These are phyloP conservation scores for Matsumurasca onukii DNA, from an alignment of 1,140 invertebrate species.

Conservation along the genomic window DNA sequence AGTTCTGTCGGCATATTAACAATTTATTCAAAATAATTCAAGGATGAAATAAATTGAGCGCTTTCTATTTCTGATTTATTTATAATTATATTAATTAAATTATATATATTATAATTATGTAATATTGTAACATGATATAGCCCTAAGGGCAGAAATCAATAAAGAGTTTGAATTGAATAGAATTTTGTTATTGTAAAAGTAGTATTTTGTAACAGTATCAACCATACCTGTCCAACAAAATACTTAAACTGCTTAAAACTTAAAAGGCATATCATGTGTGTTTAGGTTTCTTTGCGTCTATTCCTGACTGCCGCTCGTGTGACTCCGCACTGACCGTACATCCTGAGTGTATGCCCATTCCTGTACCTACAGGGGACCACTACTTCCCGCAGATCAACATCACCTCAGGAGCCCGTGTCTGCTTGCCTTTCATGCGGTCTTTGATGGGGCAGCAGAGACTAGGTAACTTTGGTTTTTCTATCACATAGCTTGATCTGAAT, in stretches of 20 bases:
- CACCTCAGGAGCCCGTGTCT: slow-evolving; percentile 76
- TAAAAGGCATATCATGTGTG: no score
- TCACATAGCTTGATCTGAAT: no score
- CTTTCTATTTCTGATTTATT: background rate
- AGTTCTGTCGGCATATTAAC: no score
- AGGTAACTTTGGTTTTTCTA: slow-evolving; percentile 39
- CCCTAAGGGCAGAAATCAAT: no score
- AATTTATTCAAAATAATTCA: background rate
- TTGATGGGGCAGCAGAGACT: slow-evolving; percentile 83
- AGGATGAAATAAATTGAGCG: no score
- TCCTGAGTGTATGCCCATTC: slow-evolving; percentile 88
- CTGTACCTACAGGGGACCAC: slow-evolving; percentile 77
- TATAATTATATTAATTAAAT: background rate
- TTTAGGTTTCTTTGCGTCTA: slow-evolving; percentile 72
- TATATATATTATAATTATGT: background rate
- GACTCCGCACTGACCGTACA: slow-evolving; percentile 81
- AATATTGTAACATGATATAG: no score
- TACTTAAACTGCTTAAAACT: no score
- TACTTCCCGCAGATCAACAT: slow-evolving; percentile 82
- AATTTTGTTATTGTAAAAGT: no score
- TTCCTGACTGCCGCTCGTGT: slow-evolving; percentile 81
- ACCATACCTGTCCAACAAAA: no score
- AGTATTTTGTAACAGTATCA: no score
- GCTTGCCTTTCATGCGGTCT: slow-evolving; percentile 92
- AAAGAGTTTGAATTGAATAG: no score